These are phyloP conservation scores for Crypturellus undulatus DNA, from an alignment of 2,113 vertebrate species.

Conservation along the genomic window DNA sequence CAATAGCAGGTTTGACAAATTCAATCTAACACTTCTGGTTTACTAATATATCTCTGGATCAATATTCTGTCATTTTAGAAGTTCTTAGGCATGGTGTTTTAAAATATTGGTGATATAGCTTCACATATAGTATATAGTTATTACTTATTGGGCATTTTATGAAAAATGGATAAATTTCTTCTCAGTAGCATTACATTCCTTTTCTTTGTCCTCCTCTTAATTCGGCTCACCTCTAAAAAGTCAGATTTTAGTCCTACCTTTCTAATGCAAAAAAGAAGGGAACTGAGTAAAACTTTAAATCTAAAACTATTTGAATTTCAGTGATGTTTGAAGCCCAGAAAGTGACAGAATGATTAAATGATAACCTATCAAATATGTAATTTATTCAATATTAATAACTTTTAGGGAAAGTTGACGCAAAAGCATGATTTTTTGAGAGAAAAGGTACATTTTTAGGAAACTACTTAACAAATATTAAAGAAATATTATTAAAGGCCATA, in stretches of 20 bases:
- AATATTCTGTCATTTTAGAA: neutral
- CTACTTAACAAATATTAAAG: neutral
- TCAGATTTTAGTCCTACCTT: neutral
- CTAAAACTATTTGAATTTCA: neutral
- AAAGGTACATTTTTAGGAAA: neutral
- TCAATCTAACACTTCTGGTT: slow-evolving; percentile 39
- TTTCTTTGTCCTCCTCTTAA: neutral
- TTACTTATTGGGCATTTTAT: neutral
- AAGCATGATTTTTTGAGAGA: neutral
- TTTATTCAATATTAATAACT: neutral
- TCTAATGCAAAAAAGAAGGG: neutral
- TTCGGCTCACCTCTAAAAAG: neutral
- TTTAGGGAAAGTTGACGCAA: neutral
- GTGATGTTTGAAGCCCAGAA: neutral
- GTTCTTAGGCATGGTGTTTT: slow-evolving; percentile 28
- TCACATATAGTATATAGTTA: neutral
- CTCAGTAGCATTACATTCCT: neutral
- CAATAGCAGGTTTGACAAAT: slow-evolving; percentile 19
- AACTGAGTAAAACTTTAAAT: neutral
- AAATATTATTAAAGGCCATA: slow-evolving; percentile 59
- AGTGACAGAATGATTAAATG: neutral
- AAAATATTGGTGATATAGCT: slow-evolving; percentile 47
- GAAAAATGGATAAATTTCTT: neutral
- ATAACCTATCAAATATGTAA: neutral
- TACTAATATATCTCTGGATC: slow-evolving; percentile 14